These are phyloP conservation scores for Acholoe squamosa DNA, from an alignment of 2,888 invertebrate species.

Conservation along the genomic window DNA sequence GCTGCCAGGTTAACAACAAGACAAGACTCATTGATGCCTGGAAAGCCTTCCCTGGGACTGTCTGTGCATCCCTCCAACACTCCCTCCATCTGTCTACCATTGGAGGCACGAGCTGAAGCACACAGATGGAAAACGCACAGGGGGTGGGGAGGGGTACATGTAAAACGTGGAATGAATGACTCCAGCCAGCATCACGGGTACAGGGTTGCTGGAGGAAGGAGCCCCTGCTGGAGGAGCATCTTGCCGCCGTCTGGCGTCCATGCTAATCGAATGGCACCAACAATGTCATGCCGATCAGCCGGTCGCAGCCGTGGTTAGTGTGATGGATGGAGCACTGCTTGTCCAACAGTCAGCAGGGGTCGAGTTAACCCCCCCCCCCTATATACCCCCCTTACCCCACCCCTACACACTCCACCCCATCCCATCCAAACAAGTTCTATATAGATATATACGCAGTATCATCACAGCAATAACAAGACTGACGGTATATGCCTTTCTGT, in stretches of 20 bases:
- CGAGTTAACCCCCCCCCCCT: neutral
- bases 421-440: too few species aligned
- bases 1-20: neutral
- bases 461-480: too few species aligned
- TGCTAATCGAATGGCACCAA: conserved; percentile 53
- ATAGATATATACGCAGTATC: too few species aligned
- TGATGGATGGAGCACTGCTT: neutral
- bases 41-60: neutral
- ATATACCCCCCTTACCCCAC: neutral
- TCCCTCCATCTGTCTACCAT: neutral
- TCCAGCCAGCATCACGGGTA: neutral
- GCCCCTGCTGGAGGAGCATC: neutral
- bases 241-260: conserved; percentile 23
- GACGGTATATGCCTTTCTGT: too few species aligned
- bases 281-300: conserved; percentile 48
- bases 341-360: conserved; percentile 27
- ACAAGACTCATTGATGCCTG: neutral
- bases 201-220: neutral
- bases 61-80: neutral
- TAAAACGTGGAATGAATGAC: conserved; percentile 44
- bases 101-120: neutral
- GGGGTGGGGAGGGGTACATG: neutral
- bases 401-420: too few species aligned
- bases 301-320: neutral
- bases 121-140: neutral